Base-by-base conservation (phyloP, 2,888 invertebrate species). In the Nyleta sp. region DNA sequence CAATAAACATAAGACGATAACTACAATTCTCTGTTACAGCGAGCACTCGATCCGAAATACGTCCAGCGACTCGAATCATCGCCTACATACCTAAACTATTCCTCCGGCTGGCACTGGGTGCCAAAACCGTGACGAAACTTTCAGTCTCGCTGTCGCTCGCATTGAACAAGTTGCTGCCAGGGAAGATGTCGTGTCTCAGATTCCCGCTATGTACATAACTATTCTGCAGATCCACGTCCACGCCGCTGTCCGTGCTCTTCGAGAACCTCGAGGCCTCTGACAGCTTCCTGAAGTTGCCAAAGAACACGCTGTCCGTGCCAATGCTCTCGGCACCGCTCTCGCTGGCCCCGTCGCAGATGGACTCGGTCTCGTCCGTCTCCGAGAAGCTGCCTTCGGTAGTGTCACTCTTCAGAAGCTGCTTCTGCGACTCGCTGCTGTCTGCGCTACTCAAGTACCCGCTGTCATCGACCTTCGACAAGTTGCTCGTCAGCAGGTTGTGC, bases 281-380 rank as follows among this genome's bases (percentile, higher is more conserved):
- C 0, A 88, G 73, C 80, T 81, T 94, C 75, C 94, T 91, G 85
- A 94, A 94, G 88, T 94, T 95, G 52, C 95, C 96, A 85, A 96
- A 96, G 87, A 96, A 95, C 40, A 96, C 96, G 2, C 96, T 96
- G 91, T 96, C 96, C 0, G 96, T 96, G 86, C 96, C 96, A 24
- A 96, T 92, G 91, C 96, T 96, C 88, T 96, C 96, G 2, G 95
- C 96, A 0, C 96, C 96, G 20, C 96, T 96, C 91, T 96, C 96
- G 91, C 96, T 96, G 79, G 95, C 93, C 7, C 95, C 96, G 87
- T 96, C 96, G 35, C 94, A 95, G 78, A 94, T 93, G 10, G 95
- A 95, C 86, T 95, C 96, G n/a, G 95, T 95, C 87, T 96, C 96
- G 78, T 95, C 96, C 78, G 95, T 95, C 85, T 94, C 95, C 90